Conservation (phyloP, 1,140 invertebrate species). For the Dendroctonus valens region DNA sequence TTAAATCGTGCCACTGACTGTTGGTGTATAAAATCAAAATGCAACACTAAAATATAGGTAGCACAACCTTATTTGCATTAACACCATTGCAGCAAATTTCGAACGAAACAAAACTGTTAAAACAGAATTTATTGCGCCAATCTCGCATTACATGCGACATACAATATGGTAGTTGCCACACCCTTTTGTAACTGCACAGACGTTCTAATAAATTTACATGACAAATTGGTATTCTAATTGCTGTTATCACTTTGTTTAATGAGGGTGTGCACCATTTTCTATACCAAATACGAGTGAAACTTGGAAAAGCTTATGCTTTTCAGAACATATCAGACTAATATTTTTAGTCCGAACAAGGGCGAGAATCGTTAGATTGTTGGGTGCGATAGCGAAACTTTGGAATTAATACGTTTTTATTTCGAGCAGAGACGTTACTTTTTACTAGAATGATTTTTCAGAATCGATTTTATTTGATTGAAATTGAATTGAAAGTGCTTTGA, state of each 20-base stretch:
- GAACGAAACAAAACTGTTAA: slow-evolving; percentile 25
- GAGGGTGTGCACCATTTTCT: slow-evolving; percentile 7
- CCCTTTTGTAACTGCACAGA: slow-evolving; percentile 34
- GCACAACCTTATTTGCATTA: slow-evolving; percentile 10
- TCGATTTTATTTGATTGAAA: no score
- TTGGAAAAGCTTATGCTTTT: not conserved
- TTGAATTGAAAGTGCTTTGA: no score
- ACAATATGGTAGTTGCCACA: slow-evolving; percentile 32
- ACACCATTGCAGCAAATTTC: slow-evolving; percentile 15
- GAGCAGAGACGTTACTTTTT: no score
- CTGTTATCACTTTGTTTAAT: slow-evolving; percentile 30
- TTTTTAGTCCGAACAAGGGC: no score
- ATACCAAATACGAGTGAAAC: no score
- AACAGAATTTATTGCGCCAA: slow-evolving; percentile 24
- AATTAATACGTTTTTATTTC: no score
- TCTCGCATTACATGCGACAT: slow-evolving; percentile 28
- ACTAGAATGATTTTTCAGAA: no score
- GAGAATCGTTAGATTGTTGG: not conserved
- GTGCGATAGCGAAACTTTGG: no score
- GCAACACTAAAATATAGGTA: not conserved
- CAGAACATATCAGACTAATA: no score
- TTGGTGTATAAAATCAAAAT: no score
- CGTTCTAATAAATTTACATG: slow-evolving; percentile 30
- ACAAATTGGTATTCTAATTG: slow-evolving; percentile 32
- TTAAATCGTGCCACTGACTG: no score